Evolutionary conservation across 1,140 invertebrate genomes (phyloP), one percentile per base, ranked within the genome.

Genomic region (Hycleus cichorii): DNA sequence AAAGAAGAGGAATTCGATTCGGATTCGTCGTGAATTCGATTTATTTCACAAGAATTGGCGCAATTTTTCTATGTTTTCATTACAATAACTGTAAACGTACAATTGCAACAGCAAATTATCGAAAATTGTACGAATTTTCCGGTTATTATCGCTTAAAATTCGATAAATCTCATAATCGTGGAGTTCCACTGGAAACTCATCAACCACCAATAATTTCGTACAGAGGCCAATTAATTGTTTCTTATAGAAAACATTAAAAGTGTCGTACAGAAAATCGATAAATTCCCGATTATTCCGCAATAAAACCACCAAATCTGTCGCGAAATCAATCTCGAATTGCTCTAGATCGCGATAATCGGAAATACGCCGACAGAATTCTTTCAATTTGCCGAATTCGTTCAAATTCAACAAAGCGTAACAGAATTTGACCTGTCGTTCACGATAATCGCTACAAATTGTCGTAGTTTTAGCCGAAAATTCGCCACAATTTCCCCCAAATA

Each of bases 11-110:
- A 32, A 32, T 32, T 32, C 32, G 32, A 32, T 32, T 5, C 32
- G 32, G 32, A 32, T 32, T 32, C 32, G 32, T 18, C 18, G 18
- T 18, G 18, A 7, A 32, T 32, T 32, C 4, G 7, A 5, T 32
- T 5, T 49, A 38, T 38, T 25, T 12, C 27, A 49, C 39, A 53
- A 42, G 59, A 57, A 61, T 66, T 44, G 38, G 5, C 8, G 11
- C 4, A 66, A 58, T 45, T 57, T 63, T 47, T 61, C 49, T 24
- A 66, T 9, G 59, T 66, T 66, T 18, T 26, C 10, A 56, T 66
- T 66, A 47, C 64, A 66, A 53, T 40, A 64, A 53, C 64, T 62
- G 24, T 45, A 50, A 47, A 49, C 49, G 47, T 66, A 66, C 12
- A 66, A 43, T 48, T 66, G 56, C 42, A 46, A 64, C 3, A 66